Conservation (phyloP, 2,797 vertebrate genomes). For the Sebastes itinus region DNA sequence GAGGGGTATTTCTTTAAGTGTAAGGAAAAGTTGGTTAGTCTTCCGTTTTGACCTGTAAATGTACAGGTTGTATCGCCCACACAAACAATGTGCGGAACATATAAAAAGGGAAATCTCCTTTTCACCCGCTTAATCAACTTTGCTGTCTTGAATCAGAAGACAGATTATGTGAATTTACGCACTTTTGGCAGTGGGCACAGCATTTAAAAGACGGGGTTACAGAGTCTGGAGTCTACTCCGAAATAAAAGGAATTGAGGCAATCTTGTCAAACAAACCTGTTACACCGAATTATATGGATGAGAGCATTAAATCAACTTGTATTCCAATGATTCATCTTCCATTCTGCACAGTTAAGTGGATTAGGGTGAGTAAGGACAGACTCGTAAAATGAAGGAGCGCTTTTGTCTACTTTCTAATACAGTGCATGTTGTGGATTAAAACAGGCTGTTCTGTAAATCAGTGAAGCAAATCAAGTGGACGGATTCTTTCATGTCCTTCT, state of each 20-base stretch:
- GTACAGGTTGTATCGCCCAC: not conserved
- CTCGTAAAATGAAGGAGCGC: not conserved
- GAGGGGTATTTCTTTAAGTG: not conserved
- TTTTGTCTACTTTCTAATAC: conserved; percentile 17
- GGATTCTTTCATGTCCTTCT: not conserved
- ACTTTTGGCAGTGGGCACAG: conserved; percentile 11
- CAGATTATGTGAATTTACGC: not conserved
- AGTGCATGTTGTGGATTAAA: conserved; percentile 20
- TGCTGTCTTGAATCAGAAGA: conserved; percentile 7
- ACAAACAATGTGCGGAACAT: not conserved
- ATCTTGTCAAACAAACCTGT: conserved; percentile 28
- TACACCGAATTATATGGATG: conserved; percentile 23
- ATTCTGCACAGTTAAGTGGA: conserved; percentile 37
- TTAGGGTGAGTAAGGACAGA: conserved; percentile 18
- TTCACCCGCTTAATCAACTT: not conserved
- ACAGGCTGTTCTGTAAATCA: not conserved
- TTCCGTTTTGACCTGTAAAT: conserved; percentile 13
- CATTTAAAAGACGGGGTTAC: not conserved
- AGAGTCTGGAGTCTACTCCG: not conserved
- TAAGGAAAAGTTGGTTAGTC: conserved; percentile 5
- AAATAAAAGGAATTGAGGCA: conserved; percentile 16
- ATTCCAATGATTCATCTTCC: conserved; percentile 28
- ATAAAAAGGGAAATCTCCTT: not conserved
- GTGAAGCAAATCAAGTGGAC: not conserved
- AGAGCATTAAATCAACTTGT: conserved; percentile 23